These are phyloP conservation scores for Drosophila atroscutellata DNA, from an alignment of 2,888 invertebrate genomes.

Conservation along the genomic window DNA sequence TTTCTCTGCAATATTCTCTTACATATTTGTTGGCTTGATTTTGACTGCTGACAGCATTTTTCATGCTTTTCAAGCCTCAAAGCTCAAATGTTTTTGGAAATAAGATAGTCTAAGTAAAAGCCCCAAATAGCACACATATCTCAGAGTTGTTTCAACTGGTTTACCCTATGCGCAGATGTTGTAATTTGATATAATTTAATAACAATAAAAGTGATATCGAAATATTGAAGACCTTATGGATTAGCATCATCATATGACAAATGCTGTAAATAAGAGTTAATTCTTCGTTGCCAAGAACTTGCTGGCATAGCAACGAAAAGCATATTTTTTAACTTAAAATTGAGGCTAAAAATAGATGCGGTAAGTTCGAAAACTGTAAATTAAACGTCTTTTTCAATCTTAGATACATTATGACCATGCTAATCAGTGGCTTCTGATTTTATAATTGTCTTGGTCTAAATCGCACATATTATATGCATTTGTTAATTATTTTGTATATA, in stretches of 20 bases:
- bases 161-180: not conserved
- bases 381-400: not conserved
- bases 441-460: too few species aligned
- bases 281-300: not conserved
- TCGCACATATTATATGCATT: not conserved
- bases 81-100: not conserved
- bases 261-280: not conserved
- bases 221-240: not conserved
- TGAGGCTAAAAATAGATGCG: not conserved
- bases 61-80: not conserved
- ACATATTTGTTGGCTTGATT: slow-evolving; percentile 5
- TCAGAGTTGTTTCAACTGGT: not conserved
- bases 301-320: not conserved
- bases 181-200: not conserved
- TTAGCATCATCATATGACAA: slow-evolving; percentile 1
- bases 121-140: not conserved
- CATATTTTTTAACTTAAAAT: not conserved
- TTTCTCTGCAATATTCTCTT: slow-evolving; percentile 16
- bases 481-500: not conserved
- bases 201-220: not conserved
- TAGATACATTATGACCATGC: not conserved
- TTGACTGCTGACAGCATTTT: slow-evolving; percentile 20
- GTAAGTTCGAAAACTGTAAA: not conserved
- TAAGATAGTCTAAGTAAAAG: not conserved
- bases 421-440: not conserved